A percentile compares a stretch with the other conserved stretches of the same genome.
These are phyloP conservation scores for Entosphenus tridentatus DNA, from an alignment of 2,113 vertebrate genomes.

Conservation along the genomic window DNA sequence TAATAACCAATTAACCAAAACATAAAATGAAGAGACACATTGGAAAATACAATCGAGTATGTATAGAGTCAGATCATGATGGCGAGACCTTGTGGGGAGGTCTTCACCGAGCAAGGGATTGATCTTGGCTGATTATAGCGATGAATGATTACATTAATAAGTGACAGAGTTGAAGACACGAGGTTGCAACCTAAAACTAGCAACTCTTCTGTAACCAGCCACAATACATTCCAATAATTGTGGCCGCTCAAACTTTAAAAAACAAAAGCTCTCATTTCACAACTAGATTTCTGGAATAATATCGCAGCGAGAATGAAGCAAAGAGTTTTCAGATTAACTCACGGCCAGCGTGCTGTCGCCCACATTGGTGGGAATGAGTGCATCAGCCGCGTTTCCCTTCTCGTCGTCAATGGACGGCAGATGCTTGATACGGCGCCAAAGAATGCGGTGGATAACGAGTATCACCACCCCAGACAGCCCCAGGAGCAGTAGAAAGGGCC, in stretches of 20 bases:
- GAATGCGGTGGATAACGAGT: conserved; percentile 51
- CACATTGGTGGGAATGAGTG: conserved; percentile 85
- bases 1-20: too few species aligned
- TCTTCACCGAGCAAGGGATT: too few species aligned
- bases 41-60: too few species aligned
- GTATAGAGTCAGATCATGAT: too few species aligned
- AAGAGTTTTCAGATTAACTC: conserved; percentile 18
- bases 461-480: conserved; percentile 43
- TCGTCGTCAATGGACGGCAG: conserved; percentile 66
- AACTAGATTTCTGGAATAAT: neutral
- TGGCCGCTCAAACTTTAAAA: neutral
- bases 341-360: conserved; percentile 91
- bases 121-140: too few species aligned
- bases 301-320: neutral
- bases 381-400: conserved; percentile 64
- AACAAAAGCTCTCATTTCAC: neutral
- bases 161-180: neutral
- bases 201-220: neutral
- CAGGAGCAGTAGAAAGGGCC: conserved; percentile 44
- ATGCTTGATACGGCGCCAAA: conserved; percentile 62
- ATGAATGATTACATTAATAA: neutral
- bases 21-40: too few species aligned
- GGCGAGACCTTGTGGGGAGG: too few species aligned
- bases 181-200: neutral
- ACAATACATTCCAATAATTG: neutral